Conservation (phyloP, 2,113 vertebrate species). For the Percopsis transmontana region DNA sequence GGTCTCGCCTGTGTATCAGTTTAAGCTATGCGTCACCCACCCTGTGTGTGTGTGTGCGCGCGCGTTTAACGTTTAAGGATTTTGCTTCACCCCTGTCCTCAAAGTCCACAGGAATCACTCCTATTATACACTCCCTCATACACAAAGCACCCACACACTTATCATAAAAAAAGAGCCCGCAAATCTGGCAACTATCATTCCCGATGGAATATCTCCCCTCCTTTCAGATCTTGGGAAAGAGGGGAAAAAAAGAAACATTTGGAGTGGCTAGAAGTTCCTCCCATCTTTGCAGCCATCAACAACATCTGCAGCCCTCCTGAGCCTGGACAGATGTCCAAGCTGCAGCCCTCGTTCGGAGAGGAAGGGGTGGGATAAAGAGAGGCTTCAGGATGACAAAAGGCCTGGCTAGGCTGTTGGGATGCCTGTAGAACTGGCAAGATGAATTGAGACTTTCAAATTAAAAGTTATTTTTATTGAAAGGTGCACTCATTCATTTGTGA, state of each 20-base stretch:
- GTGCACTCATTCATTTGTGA: too few relatives aligned
- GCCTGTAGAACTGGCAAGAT: constrained; percentile 42
- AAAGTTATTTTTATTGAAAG: too few relatives aligned
- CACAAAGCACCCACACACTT: constrained; percentile 13
- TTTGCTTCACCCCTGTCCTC: constrained; percentile 13
- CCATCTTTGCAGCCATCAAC: constrained; percentile 67
- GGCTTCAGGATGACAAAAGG: constrained; percentile 1
- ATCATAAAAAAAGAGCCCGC: constrained; percentile 11
- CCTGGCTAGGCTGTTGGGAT: constrained; percentile 33
- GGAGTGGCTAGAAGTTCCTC: constrained; percentile 72
- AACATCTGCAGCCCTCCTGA: constrained; percentile 64
- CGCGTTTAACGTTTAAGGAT: constrained; percentile 32
- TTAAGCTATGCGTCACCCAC: constrained; percentile 40
- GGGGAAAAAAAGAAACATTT: constrained; percentile 58
- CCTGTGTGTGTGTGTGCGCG: constrained; percentile 30
- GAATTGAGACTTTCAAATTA: too few relatives aligned
- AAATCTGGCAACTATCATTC: constrained; percentile 60
- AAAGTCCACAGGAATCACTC: constrained; percentile 19
- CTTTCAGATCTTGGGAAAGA: constrained; percentile 40
- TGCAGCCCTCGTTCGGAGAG: constrained; percentile 57
- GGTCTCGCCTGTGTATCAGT: constrained; percentile 52
- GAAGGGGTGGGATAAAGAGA: constrained; percentile 22
- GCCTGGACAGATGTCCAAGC: constrained; percentile 72
- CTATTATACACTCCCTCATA: constrained; percentile 8
- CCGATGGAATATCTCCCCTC: constrained; percentile 39